Conservation (phyloP, 2,888 invertebrate genomes). For the Chloroclystis v-ata region DNA sequence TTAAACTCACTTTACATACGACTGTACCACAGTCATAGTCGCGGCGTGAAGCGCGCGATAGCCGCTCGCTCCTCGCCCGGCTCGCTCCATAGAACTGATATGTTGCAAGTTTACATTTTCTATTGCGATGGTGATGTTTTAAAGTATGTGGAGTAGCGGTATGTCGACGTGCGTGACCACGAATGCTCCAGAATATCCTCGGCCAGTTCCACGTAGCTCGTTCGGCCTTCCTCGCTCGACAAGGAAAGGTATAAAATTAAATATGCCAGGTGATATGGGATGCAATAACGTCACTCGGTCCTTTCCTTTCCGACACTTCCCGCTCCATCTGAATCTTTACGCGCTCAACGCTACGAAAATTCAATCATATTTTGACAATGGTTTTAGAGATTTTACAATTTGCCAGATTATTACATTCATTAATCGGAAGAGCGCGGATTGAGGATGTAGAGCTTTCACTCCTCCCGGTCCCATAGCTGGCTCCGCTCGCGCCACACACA, state of each 20-base stretch:
- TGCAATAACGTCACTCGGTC: conserved; percentile 70
- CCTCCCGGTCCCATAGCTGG: conserved; percentile 66
- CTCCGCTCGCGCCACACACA: conserved; percentile 76
- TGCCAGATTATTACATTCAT: conserved; percentile 13
- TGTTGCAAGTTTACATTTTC: conserved; percentile 72
- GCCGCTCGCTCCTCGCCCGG: conserved; percentile 59
- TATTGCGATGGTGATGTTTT: conserved; percentile 71
- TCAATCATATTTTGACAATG: conserved; percentile 9
- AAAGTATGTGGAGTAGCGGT: conserved; percentile 75
- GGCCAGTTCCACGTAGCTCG: conserved; percentile 75
- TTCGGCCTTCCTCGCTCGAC: conserved; percentile 76
- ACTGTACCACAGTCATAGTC: conserved; percentile 59
- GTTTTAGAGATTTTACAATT: background rate
- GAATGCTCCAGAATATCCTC: conserved; percentile 75
- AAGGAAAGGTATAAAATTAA: conserved; percentile 78
- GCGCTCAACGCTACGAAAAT: conserved; percentile 38
- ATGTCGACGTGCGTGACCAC: conserved; percentile 75
- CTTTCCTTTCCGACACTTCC: conserved; percentile 63
- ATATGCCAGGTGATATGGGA: conserved; percentile 78
- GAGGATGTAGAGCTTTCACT: conserved; percentile 54
- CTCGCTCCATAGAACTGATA: conserved; percentile 67
- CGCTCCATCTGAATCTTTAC: conserved; percentile 57
- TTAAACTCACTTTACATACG: conserved; percentile 67
- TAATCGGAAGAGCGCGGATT: conserved; percentile 43
- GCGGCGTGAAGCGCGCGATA: conserved; percentile 64